Conservation (phyloP, 2,888 invertebrate genomes). For the Meganola albula region DNA sequence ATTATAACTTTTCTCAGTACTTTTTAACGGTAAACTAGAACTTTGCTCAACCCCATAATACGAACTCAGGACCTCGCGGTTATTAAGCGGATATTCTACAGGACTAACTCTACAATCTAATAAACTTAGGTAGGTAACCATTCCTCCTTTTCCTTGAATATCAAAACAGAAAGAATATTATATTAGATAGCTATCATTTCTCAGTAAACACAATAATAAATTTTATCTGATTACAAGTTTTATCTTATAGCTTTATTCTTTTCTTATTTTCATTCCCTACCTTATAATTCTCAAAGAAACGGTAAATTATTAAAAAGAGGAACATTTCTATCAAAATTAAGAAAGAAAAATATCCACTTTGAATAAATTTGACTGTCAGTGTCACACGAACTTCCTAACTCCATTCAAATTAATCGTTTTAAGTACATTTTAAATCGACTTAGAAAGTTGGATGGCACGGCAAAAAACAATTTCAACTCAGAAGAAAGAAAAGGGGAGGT, state of each 20-base stretch:
- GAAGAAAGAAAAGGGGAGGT: constrained; percentile 44
- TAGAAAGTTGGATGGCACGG: constrained; percentile 42
- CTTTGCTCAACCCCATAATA: too few species aligned
- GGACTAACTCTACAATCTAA: too few species aligned
- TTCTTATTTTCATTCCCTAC: constrained; percentile 20
- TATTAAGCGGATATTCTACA: too few species aligned
- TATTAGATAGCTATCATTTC: constrained; percentile 9
- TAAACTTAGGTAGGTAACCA: too few species aligned
- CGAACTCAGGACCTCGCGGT: too few species aligned
- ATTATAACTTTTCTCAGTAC: too few species aligned
- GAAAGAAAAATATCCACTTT: constrained; percentile 30
- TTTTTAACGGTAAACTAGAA: too few species aligned
- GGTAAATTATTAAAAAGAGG: constrained; percentile 29
- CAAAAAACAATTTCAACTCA: constrained; percentile 43
- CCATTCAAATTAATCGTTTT: constrained; percentile 50
- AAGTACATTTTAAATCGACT: constrained; percentile 52
- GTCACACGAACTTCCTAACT: constrained; percentile 40
- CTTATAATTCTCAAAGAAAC: constrained; percentile 25
- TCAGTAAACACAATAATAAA: constrained; percentile 17
- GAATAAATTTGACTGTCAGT: constrained; percentile 41
- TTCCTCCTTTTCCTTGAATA: too few species aligned
- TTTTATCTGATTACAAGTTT: constrained; percentile 23
- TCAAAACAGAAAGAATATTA: constrained; percentile 3
- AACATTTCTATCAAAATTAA: constrained; percentile 31
- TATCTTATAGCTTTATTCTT: constrained; percentile 16